These are phyloP conservation scores for Strongylocentrotus purpuratus DNA, from an alignment of 35 echinoderm and acorn worm genomes.

Conservation along the genomic window DNA sequence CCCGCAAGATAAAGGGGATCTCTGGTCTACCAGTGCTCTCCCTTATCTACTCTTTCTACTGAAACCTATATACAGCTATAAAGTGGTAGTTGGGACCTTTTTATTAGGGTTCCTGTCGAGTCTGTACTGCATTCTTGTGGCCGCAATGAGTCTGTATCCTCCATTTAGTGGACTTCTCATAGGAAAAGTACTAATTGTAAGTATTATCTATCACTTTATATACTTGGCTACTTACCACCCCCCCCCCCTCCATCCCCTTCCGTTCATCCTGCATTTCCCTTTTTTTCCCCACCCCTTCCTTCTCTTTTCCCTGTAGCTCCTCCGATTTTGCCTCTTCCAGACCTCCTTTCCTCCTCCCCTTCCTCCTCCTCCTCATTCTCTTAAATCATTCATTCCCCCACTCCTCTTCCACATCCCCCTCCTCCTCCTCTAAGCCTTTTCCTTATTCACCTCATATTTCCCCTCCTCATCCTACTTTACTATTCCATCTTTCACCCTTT, in stretches of 20 bases:
- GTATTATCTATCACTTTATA: not conserved
- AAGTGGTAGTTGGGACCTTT: not conserved
- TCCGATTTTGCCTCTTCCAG: not conserved
- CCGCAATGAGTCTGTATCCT: not conserved
- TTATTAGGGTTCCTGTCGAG: not conserved
- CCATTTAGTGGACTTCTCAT: not conserved
- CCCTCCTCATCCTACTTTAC: not conserved
- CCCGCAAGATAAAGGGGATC: slow-evolving; percentile 19
- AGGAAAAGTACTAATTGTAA: slow-evolving; percentile 14
- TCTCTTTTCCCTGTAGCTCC: not conserved
- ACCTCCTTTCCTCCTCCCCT: not conserved
- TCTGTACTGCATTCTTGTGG: not conserved
- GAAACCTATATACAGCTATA: not conserved
- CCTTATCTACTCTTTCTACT: not conserved
- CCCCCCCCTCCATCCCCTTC: not conserved
- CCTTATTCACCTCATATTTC: not conserved
- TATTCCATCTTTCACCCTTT: not conserved
- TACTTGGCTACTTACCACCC: not conserved
- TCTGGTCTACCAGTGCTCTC: not conserved
- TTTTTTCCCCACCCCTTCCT: too few relatives aligned
- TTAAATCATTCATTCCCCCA: too few relatives aligned
- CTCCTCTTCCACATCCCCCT: not conserved
- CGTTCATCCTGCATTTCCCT: not conserved
- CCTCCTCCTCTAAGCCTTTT: not conserved
- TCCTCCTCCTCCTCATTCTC: not conserved